phyloP scores from a whole-genome alignment of 2,113 vertebrate species.

The Callithrix jacchus region DNA sequence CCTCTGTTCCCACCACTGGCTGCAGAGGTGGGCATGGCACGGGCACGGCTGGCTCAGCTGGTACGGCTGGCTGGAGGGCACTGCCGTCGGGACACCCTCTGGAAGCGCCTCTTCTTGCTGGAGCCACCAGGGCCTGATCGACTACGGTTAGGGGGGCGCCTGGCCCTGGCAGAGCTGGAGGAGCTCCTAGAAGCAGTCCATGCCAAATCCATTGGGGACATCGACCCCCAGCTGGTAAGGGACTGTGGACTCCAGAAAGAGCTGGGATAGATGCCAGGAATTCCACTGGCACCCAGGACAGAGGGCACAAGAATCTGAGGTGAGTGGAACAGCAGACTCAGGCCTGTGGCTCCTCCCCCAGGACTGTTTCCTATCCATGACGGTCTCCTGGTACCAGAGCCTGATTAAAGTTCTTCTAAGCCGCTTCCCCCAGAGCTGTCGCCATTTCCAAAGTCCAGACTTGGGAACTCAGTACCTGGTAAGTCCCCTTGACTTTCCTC shows the following conservation, averaged over 20 bases:
- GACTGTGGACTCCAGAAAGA: neutral
- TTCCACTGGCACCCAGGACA: neutral
- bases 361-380: slow-evolving; percentile 98
- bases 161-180: slow-evolving; percentile 93
- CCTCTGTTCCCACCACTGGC: slow-evolving; percentile 92
- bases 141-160: slow-evolving; percentile 92
- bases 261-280: neutral
- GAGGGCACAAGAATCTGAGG: neutral
- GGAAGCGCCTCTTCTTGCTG: slow-evolving; percentile 96
- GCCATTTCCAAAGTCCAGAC: slow-evolving; percentile 94
- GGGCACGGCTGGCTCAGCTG: slow-evolving; percentile 90
- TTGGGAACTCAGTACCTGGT: slow-evolving; percentile 95
- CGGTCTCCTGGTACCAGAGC: slow-evolving; percentile 97
- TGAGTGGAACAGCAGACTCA: neutral
- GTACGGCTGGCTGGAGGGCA: slow-evolving; percentile 96
- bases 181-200: slow-evolving; percentile 95
- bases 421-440: slow-evolving; percentile 97
- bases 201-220: slow-evolving; percentile 93
- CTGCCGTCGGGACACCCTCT: slow-evolving; percentile 97
- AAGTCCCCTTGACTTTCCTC: slow-evolving; percentile 66
- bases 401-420: slow-evolving; percentile 96
- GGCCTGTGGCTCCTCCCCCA: slow-evolving; percentile 63
- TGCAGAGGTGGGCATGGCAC: slow-evolving; percentile 90
- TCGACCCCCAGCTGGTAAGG: slow-evolving; percentile 96
- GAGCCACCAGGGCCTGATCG: slow-evolving; percentile 95